Base-by-base conservation (phyloP, 2,888 invertebrate species). In the Venusia cambrica region DNA sequence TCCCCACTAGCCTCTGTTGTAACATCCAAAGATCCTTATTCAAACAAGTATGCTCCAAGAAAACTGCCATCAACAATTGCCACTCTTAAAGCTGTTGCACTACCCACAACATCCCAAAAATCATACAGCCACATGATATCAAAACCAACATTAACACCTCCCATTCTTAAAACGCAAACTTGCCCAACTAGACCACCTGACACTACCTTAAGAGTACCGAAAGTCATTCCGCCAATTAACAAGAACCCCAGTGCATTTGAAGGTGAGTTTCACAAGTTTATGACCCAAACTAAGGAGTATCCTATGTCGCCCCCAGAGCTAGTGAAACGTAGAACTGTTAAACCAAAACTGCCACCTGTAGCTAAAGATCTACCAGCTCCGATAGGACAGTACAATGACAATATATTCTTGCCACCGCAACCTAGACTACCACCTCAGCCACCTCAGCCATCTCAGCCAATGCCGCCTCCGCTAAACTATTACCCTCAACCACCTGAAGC, bases 161-260 rank as follows among this genome's bases (percentile, higher is more conserved):
- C 10, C 1, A 3, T 8, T 11, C 6, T n/a, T 4, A 22, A 21
- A 15, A 17, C 17, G 2, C 5, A n/a, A 27, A 25, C 17, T 38
- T n/a, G n/a, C n/a, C n/a, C n/a, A n/a, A n/a, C n/a, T n/a, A n/a
- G n/a, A n/a, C n/a, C 44, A 21, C 55, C 37, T 35, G 70, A 75
- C 6, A 25, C 62, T 0, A 65, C 33, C 10, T 38, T 58, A 10
- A 44, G 75, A 13, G 63, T 74, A 11, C 73, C 80, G 0, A 62
- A 69, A 16, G 45, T 61, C 0, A 26, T 80, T 1, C 58, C 62
- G 7, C 83, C 83, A 0, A 49, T 83, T 0, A 77, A 83, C 34
- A 84, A 80, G 39, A 75, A 77, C 16, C 80, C 81, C 0, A 80
- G 66, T n/a, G 83, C 84, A 0, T 87, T 83, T 25, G 73, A 79